These are phyloP conservation scores for Metalampra italica DNA, from an alignment of 2,888 invertebrate genomes.

Conservation along the genomic window DNA sequence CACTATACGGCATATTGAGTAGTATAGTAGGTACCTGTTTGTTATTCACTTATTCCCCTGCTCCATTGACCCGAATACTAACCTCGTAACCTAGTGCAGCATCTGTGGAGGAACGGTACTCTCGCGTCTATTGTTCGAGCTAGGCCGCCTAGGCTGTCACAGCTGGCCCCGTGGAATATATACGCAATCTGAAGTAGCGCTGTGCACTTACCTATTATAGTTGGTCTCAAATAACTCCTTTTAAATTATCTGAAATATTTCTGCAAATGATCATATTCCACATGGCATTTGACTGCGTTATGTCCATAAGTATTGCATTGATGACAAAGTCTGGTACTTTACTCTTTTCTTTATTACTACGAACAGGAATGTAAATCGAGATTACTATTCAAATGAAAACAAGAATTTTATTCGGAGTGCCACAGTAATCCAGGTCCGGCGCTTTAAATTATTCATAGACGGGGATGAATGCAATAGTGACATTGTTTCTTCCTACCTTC, in stretches of 20 bases:
- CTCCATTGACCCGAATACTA: constrained; percentile 64
- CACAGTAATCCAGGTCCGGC: background rate
- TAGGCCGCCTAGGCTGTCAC: constrained; percentile 12
- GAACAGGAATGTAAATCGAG: background rate
- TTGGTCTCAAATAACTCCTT: no score
- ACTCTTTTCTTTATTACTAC: no score
- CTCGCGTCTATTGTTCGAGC: constrained; percentile 57
- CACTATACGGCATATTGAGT: no score
- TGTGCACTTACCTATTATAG: constrained; percentile 28
- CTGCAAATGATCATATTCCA: no score
- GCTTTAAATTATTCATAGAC: background rate
- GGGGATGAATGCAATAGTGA: background rate
- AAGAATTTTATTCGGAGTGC: constrained; percentile 7
- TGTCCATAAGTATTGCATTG: no score
- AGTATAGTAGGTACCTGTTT: background rate
- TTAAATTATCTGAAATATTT: no score
- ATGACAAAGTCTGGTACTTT: no score
- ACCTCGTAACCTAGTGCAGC: constrained; percentile 57
- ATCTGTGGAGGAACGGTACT: constrained; percentile 54
- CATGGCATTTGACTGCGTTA: no score
- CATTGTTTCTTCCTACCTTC: constrained; percentile 13
- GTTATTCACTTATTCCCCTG: constrained; percentile 33
- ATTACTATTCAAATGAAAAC: no score
- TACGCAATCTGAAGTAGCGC: constrained; percentile 66
- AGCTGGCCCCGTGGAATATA: constrained; percentile 60